Evolutionary conservation across 1,140 invertebrate species (phyloP).

Genomic region (Philaenus spumarius): DNA sequence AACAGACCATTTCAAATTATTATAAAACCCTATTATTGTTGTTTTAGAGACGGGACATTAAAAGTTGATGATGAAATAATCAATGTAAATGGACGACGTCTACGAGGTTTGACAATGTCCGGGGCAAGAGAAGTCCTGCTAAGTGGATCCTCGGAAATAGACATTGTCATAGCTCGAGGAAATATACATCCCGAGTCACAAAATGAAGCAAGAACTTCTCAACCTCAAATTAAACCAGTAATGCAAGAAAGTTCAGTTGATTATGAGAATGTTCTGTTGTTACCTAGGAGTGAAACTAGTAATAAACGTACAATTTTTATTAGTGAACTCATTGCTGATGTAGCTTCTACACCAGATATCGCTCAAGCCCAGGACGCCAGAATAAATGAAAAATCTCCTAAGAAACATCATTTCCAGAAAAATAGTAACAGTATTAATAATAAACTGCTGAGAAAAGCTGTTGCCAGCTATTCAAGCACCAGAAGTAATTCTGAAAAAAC

Average conservation of each 20-base stretch:
- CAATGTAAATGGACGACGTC: constrained; percentile 69
- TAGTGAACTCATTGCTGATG: constrained; percentile 5
- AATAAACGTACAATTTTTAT: constrained; percentile 15
- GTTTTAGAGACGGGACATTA: constrained; percentile 64
- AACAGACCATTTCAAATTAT: too few relatives aligned
- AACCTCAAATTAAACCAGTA: constrained; percentile 6
- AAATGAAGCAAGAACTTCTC: not conserved
- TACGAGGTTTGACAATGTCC: constrained; percentile 64
- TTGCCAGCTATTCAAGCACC: constrained; percentile 42
- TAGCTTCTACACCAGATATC: not conserved
- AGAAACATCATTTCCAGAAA: constrained; percentile 48
- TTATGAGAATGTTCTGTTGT: constrained; percentile 44
- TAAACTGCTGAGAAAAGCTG: constrained; percentile 47
- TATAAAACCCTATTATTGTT: too few relatives aligned
- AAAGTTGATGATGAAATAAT: constrained; percentile 74
- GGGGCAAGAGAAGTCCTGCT: constrained; percentile 66
- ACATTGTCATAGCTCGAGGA: constrained; percentile 48
- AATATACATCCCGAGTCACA: not conserved
- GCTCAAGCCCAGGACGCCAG: too few relatives aligned
- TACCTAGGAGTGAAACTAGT: constrained; percentile 8
- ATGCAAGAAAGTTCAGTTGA: constrained; percentile 61
- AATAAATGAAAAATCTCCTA: not conserved
- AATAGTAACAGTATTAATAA: constrained; percentile 49
- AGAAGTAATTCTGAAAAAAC: constrained; percentile 4
- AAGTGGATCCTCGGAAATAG: constrained; percentile 57